phyloP scores from a whole-genome alignment of 2,797 vertebrate species.

The Fistularia tabacaria region DNA sequence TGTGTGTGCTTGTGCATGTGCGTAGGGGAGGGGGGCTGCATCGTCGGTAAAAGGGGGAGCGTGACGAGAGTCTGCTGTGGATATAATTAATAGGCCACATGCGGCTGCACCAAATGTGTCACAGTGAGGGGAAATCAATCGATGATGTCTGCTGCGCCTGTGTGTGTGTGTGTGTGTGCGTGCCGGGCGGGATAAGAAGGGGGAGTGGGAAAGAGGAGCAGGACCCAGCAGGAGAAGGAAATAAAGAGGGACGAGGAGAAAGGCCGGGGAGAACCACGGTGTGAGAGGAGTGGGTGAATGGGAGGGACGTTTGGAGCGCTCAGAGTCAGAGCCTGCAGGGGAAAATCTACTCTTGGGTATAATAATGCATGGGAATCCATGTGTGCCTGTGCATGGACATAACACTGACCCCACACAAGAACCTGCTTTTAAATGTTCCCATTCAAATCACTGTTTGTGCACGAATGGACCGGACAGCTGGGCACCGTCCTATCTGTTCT shows the following conservation, averaged over 20 bases:
- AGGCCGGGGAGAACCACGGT: slow-evolving; percentile 11
- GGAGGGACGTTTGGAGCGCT: neutral
- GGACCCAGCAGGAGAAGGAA: slow-evolving; percentile 25
- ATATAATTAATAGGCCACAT: slow-evolving; percentile 77
- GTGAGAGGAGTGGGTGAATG: neutral
- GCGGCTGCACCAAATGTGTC: slow-evolving; percentile 75
- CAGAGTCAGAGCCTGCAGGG: too few relatives aligned
- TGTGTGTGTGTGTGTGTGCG: slow-evolving; percentile 18
- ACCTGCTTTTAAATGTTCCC: too few relatives aligned
- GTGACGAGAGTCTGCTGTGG: slow-evolving; percentile 71
- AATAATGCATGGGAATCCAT: too few relatives aligned
- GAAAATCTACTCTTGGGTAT: too few relatives aligned
- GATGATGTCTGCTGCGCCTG: slow-evolving; percentile 61
- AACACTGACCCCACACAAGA: too few relatives aligned
- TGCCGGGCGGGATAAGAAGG: slow-evolving; percentile 19
- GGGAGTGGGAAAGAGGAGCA: slow-evolving; percentile 22
- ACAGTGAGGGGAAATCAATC: slow-evolving; percentile 74
- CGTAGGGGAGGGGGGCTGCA: slow-evolving; percentile 17
- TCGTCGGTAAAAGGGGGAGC: slow-evolving; percentile 62
- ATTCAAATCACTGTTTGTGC: too few relatives aligned
- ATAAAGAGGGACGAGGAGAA: slow-evolving; percentile 13
- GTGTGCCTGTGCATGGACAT: too few relatives aligned
- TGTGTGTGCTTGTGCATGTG: slow-evolving; percentile 6
- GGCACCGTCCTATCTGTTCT: too few relatives aligned
- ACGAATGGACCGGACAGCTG: too few relatives aligned